Percentiles rank a stretch among this genome's conserved stretches.
These are phyloP conservation scores for Onychostruthus taczanowskii DNA, from an alignment of 2,113 vertebrate species.

Conservation along the genomic window DNA sequence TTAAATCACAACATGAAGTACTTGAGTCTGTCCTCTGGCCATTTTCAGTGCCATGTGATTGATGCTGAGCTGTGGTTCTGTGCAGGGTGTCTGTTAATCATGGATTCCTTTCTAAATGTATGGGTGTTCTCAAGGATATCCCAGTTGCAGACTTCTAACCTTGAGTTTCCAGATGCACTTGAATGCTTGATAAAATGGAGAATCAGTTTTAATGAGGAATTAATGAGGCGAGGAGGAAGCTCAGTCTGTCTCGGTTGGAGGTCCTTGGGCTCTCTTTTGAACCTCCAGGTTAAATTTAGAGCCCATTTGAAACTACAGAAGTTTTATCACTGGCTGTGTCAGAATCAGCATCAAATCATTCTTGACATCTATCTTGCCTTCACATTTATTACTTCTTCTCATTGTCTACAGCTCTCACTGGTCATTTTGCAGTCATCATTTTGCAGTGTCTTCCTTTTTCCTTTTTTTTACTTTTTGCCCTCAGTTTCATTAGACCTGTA, in stretches of 20 bases:
- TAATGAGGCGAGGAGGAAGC: not conserved
- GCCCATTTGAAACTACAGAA: not conserved
- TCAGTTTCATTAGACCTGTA: not conserved
- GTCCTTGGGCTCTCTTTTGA: not conserved
- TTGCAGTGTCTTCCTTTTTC: not conserved
- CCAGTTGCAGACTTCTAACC: not conserved
- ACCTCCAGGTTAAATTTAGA: not conserved
- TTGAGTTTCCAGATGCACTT: not conserved
- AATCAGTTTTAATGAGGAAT: not conserved
- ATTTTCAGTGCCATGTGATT: not conserved
- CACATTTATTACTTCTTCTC: not conserved
- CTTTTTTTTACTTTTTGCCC: not conserved
- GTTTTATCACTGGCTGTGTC: not conserved
- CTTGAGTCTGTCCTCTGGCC: not conserved
- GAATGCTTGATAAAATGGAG: not conserved
- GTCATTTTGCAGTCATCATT: not conserved
- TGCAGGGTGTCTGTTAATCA: not conserved
- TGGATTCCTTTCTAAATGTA: not conserved
- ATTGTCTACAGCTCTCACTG: not conserved
- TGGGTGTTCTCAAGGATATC: not conserved
- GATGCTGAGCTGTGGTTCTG: not conserved
- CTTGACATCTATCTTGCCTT: not conserved
- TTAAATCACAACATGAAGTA: not conserved
- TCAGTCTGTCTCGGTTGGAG: not conserved
- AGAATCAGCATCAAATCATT: not conserved